These are phyloP conservation scores for Plotosus lineatus DNA, from an alignment of 2,113 vertebrate genomes.

Conservation along the genomic window DNA sequence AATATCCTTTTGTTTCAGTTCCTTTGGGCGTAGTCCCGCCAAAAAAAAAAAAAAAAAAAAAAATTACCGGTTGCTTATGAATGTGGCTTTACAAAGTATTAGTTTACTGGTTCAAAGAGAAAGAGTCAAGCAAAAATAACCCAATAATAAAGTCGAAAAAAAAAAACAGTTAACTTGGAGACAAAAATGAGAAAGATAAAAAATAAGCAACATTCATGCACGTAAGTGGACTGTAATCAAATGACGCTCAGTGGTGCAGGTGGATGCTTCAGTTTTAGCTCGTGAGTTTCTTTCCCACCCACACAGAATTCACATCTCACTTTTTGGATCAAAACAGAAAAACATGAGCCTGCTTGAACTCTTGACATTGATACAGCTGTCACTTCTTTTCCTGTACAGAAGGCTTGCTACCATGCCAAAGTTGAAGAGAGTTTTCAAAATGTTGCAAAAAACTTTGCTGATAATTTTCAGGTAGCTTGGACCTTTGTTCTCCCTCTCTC, in stretches of 20 bases:
- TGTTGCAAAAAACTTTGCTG: not conserved
- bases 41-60: no score
- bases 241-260: constrained; percentile 11
- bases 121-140: not conserved
- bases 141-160: not conserved
- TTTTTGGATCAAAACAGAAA: constrained; percentile 5
- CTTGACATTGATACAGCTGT: not conserved
- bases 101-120: not conserved
- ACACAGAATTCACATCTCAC: not conserved
- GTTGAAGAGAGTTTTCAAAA: not conserved
- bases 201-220: not conserved
- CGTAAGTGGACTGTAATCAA: not conserved
- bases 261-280: constrained; percentile 16
- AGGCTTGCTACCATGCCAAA: not conserved
- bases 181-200: not conserved
- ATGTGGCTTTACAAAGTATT: not conserved
- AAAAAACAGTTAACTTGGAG: not conserved
- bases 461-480: not conserved
- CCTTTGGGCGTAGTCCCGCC: no score
- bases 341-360: constrained; percentile 4
- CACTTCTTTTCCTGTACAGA: constrained; percentile 1
- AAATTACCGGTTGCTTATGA: no score
- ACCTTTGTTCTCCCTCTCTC: not conserved
- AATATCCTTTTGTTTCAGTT: no score
- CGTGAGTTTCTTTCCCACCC: constrained; percentile 3